These are phyloP conservation scores for Pterocles orientalis DNA, from an alignment of 2,113 vertebrate genomes.

Conservation along the genomic window DNA sequence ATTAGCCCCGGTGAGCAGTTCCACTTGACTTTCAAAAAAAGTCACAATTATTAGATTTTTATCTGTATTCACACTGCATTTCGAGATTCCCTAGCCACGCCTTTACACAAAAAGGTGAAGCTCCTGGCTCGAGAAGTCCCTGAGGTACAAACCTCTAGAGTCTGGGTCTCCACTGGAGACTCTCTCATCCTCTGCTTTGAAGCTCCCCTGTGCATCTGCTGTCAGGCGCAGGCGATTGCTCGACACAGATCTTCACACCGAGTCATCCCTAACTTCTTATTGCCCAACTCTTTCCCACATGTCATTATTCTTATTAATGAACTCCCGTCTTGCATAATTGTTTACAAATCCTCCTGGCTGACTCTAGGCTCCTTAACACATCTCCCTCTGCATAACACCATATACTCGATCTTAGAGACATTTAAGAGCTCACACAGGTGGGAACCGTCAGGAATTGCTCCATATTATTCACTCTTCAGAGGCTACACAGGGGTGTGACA, in stretches of 20 bases:
- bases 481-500: neutral
- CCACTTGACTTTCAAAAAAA: neutral
- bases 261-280: neutral
- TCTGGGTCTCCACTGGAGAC: neutral
- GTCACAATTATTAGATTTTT: neutral
- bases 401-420: neutral
- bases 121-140: neutral
- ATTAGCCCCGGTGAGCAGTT: neutral
- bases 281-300: neutral
- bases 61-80: neutral
- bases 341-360: slow-evolving; percentile 31
- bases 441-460: neutral
- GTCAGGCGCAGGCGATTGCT: accelerated
- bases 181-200: neutral
- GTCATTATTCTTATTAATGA: neutral
- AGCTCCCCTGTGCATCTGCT: neutral
- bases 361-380: neutral
- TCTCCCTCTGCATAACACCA: neutral
- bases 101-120: neutral
- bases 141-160: neutral
- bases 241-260: neutral
- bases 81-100: neutral
- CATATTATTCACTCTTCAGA: neutral
- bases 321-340: neutral
- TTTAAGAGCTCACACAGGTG: neutral